Base-by-base conservation (phyloP, 2,888 invertebrate genomes). In the Clivina fossor region DNA sequence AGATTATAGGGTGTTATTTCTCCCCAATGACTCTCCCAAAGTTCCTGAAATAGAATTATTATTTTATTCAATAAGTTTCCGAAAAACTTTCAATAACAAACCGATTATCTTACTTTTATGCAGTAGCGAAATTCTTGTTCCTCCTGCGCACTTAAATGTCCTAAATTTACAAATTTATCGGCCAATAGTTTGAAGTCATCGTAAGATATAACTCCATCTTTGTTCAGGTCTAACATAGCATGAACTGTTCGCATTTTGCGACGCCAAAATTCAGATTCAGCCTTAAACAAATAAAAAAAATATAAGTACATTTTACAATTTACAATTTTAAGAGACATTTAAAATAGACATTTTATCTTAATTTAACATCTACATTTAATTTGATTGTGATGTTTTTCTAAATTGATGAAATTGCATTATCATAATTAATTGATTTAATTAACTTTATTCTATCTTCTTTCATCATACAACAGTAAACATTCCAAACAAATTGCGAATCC, bases 191-290 rank as follows among this genome's bases (percentile, higher is more conserved):
- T 78, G 73, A 89, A 90, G 71, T 92, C 91, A 65, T 90, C 89
- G 71, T 79, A 90, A 1, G 90, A 88, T 65, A 91, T 83, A 60
- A 91, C 84, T 0, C 91, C 90, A 65, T 92, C 91, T 69, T 88
- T 90, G 74, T 92, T 90, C 0, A 92, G 82, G 70, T 92, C 91
- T 61, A 92, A 74, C 58, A 90, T 84, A 63, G 83, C 84, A 74
- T 92, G 91, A 51, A 91, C 81, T 0, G 90, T 90, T 24, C 90
- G 83, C 85, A 92, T 90, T 76, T 91, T 91, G 66, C 86, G 80
- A 22, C 89, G 80, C 90, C 90, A 91, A 70, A 91, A 90, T 56
- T 83, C 81, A 1, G 78, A 76, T 63, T 77, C 74, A 3, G 79
- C 80, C 79, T 80, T 58, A 47, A 66, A 68, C 53, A 41, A 37